Evolutionary conservation across 2,113 vertebrate species (phyloP).

Genomic region (Zapornia atra): DNA sequence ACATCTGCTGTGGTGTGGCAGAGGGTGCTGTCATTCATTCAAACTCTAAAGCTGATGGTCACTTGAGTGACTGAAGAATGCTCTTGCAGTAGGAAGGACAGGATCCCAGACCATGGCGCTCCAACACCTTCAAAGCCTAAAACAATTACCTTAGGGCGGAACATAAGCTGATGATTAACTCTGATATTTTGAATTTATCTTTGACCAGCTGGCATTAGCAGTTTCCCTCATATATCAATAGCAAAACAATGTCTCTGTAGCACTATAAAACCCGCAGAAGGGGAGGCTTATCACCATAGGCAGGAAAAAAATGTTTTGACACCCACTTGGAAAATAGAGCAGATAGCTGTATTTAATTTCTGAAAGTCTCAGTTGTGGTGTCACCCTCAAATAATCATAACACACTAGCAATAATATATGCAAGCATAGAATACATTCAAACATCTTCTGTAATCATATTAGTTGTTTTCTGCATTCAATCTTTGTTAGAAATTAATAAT

Average conservation of each 20-base stretch:
- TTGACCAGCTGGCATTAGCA: neutral
- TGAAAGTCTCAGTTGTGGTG: neutral
- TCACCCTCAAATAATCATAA: neutral
- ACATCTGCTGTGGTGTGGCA: neutral
- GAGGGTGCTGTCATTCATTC: neutral
- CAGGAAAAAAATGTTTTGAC: neutral
- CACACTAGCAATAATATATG: neutral
- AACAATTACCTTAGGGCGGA: neutral
- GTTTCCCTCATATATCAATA: neutral
- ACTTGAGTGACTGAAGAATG: neutral
- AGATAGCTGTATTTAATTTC: neutral
- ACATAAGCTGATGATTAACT: neutral
- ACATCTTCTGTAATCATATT: fast-evolving
- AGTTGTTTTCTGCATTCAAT: neutral
- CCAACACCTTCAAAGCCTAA: neutral
- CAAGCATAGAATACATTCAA: neutral
- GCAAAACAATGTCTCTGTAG: neutral
- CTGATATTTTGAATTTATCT: neutral
- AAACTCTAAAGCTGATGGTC: neutral
- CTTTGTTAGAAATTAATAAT: neutral
- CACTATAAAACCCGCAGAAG: neutral
- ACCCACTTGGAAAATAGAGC: neutral
- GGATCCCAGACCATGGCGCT: neutral
- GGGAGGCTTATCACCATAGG: neutral
- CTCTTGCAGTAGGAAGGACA: neutral